phyloP scores from a whole-genome alignment of 2,797 vertebrate species.

The Dendrocincla fuliginosa region DNA sequence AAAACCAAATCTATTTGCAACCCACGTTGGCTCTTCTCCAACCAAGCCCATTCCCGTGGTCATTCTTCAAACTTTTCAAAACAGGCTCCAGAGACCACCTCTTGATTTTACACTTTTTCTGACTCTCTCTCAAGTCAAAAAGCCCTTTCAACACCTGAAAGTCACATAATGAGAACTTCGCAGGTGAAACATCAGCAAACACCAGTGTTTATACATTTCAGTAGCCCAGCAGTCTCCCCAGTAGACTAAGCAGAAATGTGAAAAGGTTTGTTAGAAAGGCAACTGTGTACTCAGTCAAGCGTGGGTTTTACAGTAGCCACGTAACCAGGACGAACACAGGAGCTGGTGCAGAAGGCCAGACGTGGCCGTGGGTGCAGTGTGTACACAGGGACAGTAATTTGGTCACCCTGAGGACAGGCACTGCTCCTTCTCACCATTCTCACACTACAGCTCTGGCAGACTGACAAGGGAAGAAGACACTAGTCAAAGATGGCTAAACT shows the following conservation, averaged over 20 bases:
- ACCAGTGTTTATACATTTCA: neutral
- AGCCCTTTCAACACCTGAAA: neutral
- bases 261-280: neutral
- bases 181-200: neutral
- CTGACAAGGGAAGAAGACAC: neutral
- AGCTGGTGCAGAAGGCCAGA: neutral
- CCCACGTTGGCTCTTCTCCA: neutral
- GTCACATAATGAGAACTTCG: neutral
- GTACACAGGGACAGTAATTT: neutral
- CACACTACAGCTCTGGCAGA: neutral
- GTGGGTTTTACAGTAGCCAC: neutral
- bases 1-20: neutral
- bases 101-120: neutral
- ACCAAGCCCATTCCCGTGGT: neutral
- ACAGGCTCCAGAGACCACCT: neutral
- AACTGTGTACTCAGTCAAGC: neutral
- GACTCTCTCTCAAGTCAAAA: neutral
- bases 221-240: neutral
- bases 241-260: neutral
- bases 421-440: neutral
- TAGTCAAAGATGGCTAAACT: neutral
- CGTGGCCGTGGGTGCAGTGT: accelerated
- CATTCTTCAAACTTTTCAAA: neutral
- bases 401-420: neutral
- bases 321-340: neutral